Conservation (phyloP, 2,797 vertebrate species). For the Neomorphus geoffroyi region DNA sequence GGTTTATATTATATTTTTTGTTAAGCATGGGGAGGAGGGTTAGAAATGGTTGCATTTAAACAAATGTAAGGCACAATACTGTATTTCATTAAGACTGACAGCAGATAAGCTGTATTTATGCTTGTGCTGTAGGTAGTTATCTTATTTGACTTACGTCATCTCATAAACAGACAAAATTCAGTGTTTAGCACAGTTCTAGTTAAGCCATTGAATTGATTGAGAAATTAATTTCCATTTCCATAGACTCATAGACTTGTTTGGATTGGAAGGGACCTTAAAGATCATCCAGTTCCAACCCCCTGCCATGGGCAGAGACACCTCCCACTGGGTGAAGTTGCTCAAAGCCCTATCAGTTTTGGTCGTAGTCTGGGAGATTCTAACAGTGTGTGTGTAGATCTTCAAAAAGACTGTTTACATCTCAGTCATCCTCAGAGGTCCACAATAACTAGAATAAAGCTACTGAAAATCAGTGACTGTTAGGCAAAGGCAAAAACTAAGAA, state of each 20-base stretch:
- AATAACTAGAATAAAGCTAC: neutral
- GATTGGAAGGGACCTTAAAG: no score
- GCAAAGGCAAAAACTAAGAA: neutral
- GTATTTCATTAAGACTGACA: neutral
- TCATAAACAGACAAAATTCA: neutral
- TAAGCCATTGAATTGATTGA: neutral
- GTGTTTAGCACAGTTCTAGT: neutral
- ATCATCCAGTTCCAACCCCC: no score
- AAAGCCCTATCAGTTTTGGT: neutral
- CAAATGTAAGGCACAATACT: neutral
- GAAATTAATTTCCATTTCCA: neutral
- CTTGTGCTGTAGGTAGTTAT: neutral
- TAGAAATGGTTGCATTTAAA: neutral
- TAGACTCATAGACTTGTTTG: no score
- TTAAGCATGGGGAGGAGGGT: neutral
- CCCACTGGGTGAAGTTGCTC: no score
- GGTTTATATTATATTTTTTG: neutral
- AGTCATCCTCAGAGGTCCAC: rapidly evolving
- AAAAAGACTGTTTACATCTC: neutral
- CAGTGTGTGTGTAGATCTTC: neutral
- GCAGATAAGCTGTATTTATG: neutral
- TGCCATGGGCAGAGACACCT: no score
- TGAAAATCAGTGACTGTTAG: neutral
- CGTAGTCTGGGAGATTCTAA: rapidly evolving
- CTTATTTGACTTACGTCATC: neutral